Conservation (phyloP, 2,113 vertebrate genomes). For the Cyanocitta stelleri region DNA sequence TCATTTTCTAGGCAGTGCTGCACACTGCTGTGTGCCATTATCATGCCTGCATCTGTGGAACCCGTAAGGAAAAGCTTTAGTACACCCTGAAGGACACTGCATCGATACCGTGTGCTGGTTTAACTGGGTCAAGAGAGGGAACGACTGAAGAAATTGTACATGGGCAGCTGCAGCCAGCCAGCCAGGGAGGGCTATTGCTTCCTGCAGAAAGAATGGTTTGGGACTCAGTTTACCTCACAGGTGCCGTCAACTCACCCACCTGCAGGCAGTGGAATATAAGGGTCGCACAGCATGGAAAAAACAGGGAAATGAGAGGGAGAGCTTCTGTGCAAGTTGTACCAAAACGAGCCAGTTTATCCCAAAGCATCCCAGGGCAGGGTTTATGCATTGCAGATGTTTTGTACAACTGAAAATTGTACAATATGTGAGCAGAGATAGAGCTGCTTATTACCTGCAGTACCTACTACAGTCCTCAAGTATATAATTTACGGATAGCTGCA, state of each 20-base stretch:
- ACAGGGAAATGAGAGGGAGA: not conserved
- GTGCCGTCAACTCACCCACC: slow-evolving; percentile 23
- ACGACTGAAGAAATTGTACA: not conserved
- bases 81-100: slow-evolving; percentile 4
- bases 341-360: not conserved
- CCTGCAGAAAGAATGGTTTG: not conserved
- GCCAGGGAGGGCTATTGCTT: not conserved
- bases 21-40: not conserved
- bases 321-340: not conserved
- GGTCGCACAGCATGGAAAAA: not conserved
- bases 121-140: not conserved
- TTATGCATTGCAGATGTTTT: not conserved
- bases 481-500: not conserved
- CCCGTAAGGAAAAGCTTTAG: slow-evolving; percentile 9
- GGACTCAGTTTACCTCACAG: not conserved
- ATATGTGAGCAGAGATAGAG: not conserved
- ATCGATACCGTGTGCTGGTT: not conserved
- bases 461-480: slow-evolving; percentile 47
- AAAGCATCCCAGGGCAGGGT: not conserved
- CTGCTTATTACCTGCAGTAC: slow-evolving; percentile 25
- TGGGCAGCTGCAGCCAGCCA: not conserved
- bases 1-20: not conserved
- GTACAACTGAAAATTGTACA: slow-evolving; percentile 8
- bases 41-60: not conserved
- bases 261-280: not conserved